Conservation (phyloP, 64 coral and sea anemone genomes). For the Astreopora myriophthalma region DNA sequence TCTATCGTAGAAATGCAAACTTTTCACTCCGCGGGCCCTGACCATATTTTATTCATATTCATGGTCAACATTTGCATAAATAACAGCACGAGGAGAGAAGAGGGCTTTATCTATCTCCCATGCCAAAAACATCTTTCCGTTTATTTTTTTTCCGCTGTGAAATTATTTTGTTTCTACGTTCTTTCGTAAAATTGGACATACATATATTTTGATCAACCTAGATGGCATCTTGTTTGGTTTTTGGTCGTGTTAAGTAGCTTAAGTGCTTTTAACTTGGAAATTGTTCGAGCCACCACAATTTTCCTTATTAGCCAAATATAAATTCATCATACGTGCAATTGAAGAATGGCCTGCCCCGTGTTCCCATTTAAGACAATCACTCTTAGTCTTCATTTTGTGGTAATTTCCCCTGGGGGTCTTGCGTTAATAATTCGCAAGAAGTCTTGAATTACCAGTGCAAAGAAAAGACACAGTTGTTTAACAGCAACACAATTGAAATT, state of each 20-base stretch:
- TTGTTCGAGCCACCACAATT: constrained; percentile 39
- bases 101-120: neutral
- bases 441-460: neutral
- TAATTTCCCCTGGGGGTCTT: constrained; percentile 26
- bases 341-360: neutral
- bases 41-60: constrained; percentile 1
- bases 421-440: constrained; percentile 22
- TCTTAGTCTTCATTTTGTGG: constrained; percentile 7
- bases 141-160: neutral
- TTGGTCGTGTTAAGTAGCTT: constrained; percentile 50
- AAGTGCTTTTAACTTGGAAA: constrained; percentile 49
- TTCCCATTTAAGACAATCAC: constrained; percentile 30
- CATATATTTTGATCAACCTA: neutral
- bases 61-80: constrained; percentile 8
- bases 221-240: constrained; percentile 51
- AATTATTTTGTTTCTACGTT: neutral
- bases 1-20: neutral
- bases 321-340: constrained; percentile 21
- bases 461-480: constrained; percentile 53
- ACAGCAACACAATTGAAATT: constrained; percentile 6
- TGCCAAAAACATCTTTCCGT: neutral
- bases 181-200: neutral
- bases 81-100: neutral
- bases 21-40: neutral
- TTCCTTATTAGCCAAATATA: constrained; percentile 48